These are phyloP conservation scores for Parazoanthus darwini DNA, from an alignment of 92 coral and sea anemone genomes.

Conservation along the genomic window DNA sequence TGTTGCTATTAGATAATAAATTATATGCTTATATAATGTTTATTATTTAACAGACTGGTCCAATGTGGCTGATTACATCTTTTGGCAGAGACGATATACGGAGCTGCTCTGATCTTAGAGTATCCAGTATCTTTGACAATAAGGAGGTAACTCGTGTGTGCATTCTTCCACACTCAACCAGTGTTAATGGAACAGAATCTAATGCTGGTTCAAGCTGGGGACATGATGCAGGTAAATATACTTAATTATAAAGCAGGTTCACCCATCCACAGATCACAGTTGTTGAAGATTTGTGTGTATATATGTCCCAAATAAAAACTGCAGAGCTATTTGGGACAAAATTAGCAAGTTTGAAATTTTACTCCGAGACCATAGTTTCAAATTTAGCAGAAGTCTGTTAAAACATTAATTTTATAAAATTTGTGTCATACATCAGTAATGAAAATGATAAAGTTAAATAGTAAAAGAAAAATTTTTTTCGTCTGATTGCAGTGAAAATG, in stretches of 20 bases:
- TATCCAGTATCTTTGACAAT: conserved; percentile 8
- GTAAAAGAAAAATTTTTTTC: neutral
- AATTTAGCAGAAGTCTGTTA: too few species aligned
- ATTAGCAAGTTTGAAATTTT: too few species aligned
- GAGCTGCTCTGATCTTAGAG: neutral
- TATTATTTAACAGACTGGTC: conserved; percentile 21
- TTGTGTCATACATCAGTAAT: neutral
- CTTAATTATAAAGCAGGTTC: neutral
- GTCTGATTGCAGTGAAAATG: conserved; percentile 28
- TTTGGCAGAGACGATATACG: conserved; percentile 42
- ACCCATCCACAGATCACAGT: neutral
- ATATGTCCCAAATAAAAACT: neutral
- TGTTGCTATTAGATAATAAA: neutral
- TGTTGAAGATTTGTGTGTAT: too few species aligned
- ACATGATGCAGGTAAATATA: conserved; percentile 24
- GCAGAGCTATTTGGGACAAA: too few species aligned
- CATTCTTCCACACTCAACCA: conserved; percentile 2
- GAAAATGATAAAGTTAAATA: neutral
- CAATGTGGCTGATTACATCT: conserved; percentile 62
- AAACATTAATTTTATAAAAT: too few species aligned
- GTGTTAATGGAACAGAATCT: conserved; percentile 14
- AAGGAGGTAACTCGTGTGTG: conserved; percentile 24
- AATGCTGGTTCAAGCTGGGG: conserved; percentile 26
- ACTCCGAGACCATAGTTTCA: too few species aligned
- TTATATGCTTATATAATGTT: neutral